A percentile compares a stretch with the other conserved stretches of the same genome.
These are phyloP conservation scores for Brenthis ino DNA, from an alignment of 2,888 invertebrate species.

Conservation along the genomic window DNA sequence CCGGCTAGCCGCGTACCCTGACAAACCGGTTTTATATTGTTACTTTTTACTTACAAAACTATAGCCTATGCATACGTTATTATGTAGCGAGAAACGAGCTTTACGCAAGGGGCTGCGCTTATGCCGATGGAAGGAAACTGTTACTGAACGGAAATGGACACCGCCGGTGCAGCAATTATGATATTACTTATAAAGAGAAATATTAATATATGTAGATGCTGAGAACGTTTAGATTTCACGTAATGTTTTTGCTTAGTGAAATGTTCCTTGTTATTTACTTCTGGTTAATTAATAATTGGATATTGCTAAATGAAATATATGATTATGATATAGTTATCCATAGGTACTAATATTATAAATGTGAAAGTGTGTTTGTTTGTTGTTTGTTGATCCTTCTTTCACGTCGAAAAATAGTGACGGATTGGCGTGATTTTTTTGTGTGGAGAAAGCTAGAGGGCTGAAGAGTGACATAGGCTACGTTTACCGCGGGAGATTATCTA, in stretches of 20 bases:
- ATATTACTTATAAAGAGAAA: constrained; percentile 31
- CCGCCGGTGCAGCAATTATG: constrained; percentile 55
- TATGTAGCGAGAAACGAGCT: constrained; percentile 54
- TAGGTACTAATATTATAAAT: no score
- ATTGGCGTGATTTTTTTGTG: no score
- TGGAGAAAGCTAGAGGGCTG: no score
- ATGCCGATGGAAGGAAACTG: constrained; percentile 66
- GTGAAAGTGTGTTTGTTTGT: no score
- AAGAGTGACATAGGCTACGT: no score
- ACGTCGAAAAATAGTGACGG: no score
- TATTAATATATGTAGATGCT: constrained; percentile 25
- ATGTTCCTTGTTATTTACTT: background rate
- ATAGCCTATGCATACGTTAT: constrained; percentile 69
- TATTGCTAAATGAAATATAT: no score
- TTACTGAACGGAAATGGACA: constrained; percentile 74
- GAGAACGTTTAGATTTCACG: constrained; percentile 9
- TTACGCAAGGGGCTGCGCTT: constrained; percentile 56
- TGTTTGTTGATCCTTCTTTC: no score
- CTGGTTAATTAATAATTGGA: no score
- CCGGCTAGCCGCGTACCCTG: constrained; percentile 45
- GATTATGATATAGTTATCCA: no score
- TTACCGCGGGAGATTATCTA: no score
- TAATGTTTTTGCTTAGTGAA: background rate
- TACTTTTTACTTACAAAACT: constrained; percentile 68
- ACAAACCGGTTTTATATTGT: constrained; percentile 69